Conservation (phyloP, 2,797 vertebrate genomes). For the Cossypha dichroa region DNA sequence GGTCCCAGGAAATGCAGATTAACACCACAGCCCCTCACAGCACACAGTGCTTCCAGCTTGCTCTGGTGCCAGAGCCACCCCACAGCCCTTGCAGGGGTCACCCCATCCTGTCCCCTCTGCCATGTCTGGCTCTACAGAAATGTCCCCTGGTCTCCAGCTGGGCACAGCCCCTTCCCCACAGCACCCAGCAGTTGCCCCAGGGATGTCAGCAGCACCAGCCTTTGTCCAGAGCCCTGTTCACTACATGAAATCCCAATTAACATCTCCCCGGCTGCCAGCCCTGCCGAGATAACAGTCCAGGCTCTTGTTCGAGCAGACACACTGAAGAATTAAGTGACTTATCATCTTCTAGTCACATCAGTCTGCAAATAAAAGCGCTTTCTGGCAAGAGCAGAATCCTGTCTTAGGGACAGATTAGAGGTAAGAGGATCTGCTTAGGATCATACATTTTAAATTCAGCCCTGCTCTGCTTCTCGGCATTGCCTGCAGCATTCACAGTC, state of each 20-base stretch:
- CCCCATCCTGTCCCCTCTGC: fast-evolving
- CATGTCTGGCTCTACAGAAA: neutral
- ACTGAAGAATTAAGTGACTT: constrained; percentile 32
- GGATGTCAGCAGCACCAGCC: neutral
- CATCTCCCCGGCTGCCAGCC: constrained; percentile 25
- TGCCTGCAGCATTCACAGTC: fast-evolving
- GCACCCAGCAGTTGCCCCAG: neutral
- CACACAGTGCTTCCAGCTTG: neutral
- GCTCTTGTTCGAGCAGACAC: neutral
- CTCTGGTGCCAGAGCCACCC: neutral
- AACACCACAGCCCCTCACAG: neutral
- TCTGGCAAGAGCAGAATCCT: constrained; percentile 19
- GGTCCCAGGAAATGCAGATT: neutral
- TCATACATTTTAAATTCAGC: neutral
- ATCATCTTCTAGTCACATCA: constrained; percentile 1
- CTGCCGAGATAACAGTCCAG: neutral
- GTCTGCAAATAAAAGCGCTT: constrained; percentile 17
- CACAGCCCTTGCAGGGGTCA: neutral
- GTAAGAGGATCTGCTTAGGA: constrained; percentile 31
- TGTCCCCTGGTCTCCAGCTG: neutral
- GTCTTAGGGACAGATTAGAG: constrained; percentile 13
- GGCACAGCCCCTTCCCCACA: neutral
- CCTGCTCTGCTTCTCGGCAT: neutral
- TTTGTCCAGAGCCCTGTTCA: neutral
- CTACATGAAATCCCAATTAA: neutral